Evolutionary conservation across 2,113 vertebrate genomes (phyloP).

Genomic region (Cochlearius cochlearius): DNA sequence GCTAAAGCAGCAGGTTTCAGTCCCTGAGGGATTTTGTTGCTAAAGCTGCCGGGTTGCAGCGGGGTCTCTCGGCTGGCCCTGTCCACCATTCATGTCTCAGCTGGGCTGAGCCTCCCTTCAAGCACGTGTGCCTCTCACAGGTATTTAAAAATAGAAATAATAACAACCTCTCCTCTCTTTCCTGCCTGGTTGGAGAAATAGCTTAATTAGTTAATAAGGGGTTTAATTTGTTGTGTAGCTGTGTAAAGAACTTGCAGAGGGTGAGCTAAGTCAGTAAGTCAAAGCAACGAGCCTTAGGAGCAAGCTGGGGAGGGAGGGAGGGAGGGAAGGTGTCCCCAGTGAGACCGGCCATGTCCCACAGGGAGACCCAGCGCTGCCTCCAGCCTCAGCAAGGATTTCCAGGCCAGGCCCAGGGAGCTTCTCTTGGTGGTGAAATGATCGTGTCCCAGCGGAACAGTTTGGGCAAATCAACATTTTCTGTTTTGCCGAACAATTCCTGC

Average conservation of each 20-base stretch:
- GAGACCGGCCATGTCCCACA: rapidly evolving
- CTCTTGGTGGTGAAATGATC: background rate
- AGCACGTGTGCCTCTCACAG: background rate
- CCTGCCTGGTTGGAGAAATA: conserved; percentile 39
- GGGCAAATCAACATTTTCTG: background rate
- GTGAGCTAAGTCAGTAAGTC: background rate
- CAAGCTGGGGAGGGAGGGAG: background rate
- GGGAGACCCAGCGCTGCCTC: background rate
- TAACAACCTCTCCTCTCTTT: background rate
- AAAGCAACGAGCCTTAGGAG: background rate
- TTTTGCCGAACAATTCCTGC: background rate
- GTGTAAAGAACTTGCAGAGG: conserved; percentile 25
- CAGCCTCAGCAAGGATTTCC: background rate
- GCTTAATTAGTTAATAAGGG: conserved; percentile 45
- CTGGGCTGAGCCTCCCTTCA: background rate
- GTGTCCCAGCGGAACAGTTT: background rate
- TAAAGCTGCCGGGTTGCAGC: background rate
- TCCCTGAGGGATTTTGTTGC: background rate
- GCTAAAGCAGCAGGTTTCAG: background rate
- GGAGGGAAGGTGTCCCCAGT: background rate
- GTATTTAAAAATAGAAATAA: conserved; percentile 50
- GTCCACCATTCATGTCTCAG: background rate
- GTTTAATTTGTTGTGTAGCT: conserved; percentile 23
- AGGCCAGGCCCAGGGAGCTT: background rate
- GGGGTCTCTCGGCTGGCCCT: background rate